These are phyloP conservation scores for Cotesia glomerata DNA, from an alignment of 1,140 invertebrate genomes.

Conservation along the genomic window DNA sequence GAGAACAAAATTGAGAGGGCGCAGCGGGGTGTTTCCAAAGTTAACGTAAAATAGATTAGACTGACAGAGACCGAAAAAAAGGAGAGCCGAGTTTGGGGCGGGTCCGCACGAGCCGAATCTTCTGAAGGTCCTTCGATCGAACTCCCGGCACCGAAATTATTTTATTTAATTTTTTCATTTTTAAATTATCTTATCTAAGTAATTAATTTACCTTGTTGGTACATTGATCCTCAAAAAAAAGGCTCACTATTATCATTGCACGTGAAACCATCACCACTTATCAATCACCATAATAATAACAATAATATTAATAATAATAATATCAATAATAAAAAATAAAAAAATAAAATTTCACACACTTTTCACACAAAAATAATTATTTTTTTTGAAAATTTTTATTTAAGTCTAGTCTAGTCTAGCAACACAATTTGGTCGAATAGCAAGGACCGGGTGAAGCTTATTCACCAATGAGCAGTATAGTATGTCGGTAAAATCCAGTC, in stretches of 20 bases:
- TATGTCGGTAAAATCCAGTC: no score
- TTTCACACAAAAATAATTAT: no score
- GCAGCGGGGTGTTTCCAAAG: not conserved
- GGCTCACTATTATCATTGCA: conserved; percentile 53
- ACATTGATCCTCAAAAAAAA: conserved; percentile 56
- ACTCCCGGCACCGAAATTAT: no score
- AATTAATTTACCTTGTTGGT: conserved; percentile 54
- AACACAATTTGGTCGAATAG: no score
- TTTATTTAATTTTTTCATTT: no score
- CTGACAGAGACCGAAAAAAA: not conserved
- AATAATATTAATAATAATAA: not conserved
- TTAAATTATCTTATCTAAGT: no score
- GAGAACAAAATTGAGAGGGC: conserved; percentile 24
- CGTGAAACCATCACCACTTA: conserved; percentile 47
- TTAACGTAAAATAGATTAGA: not conserved
- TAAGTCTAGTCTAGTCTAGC: no score
- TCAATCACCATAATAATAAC: conserved; percentile 31
- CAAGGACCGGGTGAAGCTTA: no score
- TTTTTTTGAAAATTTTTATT: no score
- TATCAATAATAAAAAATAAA: no score
- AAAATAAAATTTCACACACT: no score
- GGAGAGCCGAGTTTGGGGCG: conserved; percentile 6
- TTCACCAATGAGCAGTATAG: no score
- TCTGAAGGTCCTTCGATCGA: not conserved
- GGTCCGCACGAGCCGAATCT: conserved; percentile 4